Evolutionary conservation across 2,888 invertebrate species (phyloP), one percentile per base, ranked within the genome.

Genomic region (Andrena bucephala): DNA sequence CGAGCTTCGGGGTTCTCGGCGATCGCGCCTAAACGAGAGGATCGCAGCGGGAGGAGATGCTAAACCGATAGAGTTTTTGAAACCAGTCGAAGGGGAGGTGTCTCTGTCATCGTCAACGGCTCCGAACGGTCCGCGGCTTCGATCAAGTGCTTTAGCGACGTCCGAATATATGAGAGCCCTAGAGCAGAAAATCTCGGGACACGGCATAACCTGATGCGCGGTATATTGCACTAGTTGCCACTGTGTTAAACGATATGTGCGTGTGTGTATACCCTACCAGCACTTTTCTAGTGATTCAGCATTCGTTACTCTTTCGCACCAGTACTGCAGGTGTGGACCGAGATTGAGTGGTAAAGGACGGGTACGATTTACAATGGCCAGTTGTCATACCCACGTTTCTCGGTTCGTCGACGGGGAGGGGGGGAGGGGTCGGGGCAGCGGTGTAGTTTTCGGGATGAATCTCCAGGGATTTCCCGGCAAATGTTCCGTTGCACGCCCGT

Each of bases 141-240:
- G 57, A 67, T 68, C 57, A 75, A 74, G 66, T 57, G 57, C 72
- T 63, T 66, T 83, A 27, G 1, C 27, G 27, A 27, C 27, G 29
- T 67, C 70, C 54, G n/a, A 57, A 75, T 83, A 62, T 8, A 75
- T 54, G 48, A 80, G 60, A 78, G 20, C 31, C 13, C 27, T 10
- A 24, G 36, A 68, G 66, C 48, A 50, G 50, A 20, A 20, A 20
- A 77, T 85, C 48, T 62, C 60, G 57, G 36, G 57, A 57, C 63
- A 63, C 42, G 63, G 74, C 60, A 77, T 85, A 85, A 85, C 80
- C 80, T 80, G 65, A 77, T 77, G 81, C 77, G 75, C 24, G 83
- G 72, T 85, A 84, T 60, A 72, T 68, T 57, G 42, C 1, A 42
- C 20, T 50, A 77, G 42, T 74, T 81, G 24, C 42, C 33, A 76